phyloP scores from a whole-genome alignment of 2,113 vertebrate species.

The Struthio camelus region DNA sequence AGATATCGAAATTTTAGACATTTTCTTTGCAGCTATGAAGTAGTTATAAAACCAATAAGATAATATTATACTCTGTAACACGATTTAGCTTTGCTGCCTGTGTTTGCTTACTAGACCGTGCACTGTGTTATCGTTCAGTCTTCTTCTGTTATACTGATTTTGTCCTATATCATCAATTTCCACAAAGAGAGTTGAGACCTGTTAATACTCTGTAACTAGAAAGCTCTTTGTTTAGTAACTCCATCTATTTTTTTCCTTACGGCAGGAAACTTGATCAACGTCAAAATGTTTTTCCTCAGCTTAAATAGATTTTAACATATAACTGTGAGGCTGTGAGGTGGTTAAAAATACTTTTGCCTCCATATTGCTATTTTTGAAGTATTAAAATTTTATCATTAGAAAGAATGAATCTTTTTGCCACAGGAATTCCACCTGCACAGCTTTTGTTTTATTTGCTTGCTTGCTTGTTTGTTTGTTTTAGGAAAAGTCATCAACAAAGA shows the following conservation, averaged over 20 bases:
- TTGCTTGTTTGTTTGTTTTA: slow-evolving; percentile 59
- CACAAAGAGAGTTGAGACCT: neutral
- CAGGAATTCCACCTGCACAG: too few species aligned
- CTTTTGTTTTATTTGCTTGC: neutral
- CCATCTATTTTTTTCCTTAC: neutral
- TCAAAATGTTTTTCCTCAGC: neutral
- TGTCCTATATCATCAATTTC: neutral
- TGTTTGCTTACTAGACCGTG: neutral
- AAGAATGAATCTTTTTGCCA: neutral
- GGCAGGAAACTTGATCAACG: neutral
- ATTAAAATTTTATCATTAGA: neutral
- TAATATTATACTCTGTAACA: neutral
- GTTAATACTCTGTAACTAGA: neutral
- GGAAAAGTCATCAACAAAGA: slow-evolving; percentile 98
- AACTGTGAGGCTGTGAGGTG: neutral
- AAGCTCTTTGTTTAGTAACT: neutral
- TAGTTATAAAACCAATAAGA: neutral
- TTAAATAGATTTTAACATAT: neutral
- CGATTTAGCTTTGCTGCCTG: neutral
- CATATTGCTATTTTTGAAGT: neutral
- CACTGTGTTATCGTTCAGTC: neutral
- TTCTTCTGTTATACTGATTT: neutral
- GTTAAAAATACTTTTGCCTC: neutral
- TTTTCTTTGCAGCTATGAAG: neutral
- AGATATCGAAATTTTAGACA: neutral